Conservation (phyloP, 1,140 invertebrate species). For the Thrips palmi region DNA sequence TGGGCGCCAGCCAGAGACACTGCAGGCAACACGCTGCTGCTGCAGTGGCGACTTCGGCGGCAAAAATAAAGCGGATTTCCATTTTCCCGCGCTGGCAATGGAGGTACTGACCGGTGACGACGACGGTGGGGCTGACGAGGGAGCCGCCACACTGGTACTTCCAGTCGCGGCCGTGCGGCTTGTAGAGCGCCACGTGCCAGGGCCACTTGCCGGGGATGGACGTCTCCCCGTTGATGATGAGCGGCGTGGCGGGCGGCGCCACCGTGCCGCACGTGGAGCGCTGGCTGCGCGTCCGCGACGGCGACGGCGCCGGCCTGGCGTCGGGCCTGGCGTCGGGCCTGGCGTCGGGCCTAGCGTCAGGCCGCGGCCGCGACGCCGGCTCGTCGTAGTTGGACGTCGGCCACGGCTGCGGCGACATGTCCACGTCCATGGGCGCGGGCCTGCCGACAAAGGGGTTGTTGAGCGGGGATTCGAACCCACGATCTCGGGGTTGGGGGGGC, state of each 20-base stretch:
- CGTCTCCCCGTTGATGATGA: conserved; percentile 29
- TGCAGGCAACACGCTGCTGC: neutral
- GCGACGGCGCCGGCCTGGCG: neutral
- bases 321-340: too few species aligned
- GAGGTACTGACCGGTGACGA: conserved; percentile 18
- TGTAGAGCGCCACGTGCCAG: conserved; percentile 33
- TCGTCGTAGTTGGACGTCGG: too few species aligned
- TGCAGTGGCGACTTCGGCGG: neutral
- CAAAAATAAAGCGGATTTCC: neutral
- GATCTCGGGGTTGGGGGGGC: too few species aligned
- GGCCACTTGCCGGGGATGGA: conserved; percentile 34
- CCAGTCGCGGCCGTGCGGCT: conserved; percentile 23
- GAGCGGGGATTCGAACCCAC: too few species aligned
- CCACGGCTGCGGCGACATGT: too few species aligned
- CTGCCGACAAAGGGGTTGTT: too few species aligned
- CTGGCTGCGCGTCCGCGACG: too few species aligned
- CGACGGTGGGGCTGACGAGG: conserved; percentile 15
- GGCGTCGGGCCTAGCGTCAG: too few species aligned
- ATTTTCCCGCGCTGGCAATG: neutral
- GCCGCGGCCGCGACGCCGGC: neutral
- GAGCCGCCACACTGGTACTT: conserved; percentile 21
- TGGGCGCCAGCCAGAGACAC: neutral
- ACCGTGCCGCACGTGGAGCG: conserved; percentile 12
- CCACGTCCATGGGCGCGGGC: too few species aligned
- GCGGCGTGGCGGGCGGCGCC: conserved; percentile 20